Evolutionary conservation across 2,888 invertebrate genomes (phyloP).

Genomic region (Mylabris sibirica): DNA sequence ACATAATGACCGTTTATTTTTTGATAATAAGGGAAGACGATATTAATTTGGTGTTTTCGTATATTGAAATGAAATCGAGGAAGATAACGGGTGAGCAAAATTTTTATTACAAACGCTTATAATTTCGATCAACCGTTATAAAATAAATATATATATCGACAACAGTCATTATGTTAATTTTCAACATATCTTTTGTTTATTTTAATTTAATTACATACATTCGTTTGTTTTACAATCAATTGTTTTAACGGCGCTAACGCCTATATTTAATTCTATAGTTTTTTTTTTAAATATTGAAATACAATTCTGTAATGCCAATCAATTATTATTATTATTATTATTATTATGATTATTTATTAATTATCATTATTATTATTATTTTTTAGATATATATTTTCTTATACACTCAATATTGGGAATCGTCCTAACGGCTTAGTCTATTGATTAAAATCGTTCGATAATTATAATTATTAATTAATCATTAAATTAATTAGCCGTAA

Average conservation of each 20-base stretch:
- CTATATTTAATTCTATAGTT: conserved; percentile 49
- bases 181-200: conserved; percentile 32
- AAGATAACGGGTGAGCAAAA: background rate
- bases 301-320: conserved; percentile 47
- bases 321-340: conserved; percentile 41
- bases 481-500: background rate
- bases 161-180: conserved; percentile 53
- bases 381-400: conserved; percentile 12
- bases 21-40: background rate
- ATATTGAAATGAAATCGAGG: no score
- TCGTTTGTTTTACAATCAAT: conserved; percentile 48
- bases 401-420: conserved; percentile 29
- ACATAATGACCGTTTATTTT: conserved; percentile 53
- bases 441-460: no score
- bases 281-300: conserved; percentile 25
- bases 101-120: background rate
- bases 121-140: background rate
- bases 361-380: background rate
- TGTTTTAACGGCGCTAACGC: conserved; percentile 51
- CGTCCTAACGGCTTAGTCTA: conserved; percentile 11
- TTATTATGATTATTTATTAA: conserved; percentile 17
- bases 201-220: conserved; percentile 54
- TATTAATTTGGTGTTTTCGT: no score
- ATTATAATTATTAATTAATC: no score
- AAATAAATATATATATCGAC: background rate